phyloP scores from a whole-genome alignment of 53 echinoderm and acorn worm species.

The Pentamera pediparva region DNA sequence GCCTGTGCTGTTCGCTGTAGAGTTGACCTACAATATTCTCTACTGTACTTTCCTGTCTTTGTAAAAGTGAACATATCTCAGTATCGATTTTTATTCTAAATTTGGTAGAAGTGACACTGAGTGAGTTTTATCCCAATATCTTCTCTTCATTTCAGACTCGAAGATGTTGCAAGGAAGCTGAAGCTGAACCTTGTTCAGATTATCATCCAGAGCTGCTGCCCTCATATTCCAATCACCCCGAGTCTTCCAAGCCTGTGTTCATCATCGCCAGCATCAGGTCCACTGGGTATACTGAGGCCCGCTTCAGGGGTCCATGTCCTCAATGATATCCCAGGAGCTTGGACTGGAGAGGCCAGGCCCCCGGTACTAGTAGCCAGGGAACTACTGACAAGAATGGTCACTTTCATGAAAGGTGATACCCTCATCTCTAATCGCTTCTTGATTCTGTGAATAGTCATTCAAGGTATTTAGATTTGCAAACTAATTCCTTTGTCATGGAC shows the following conservation, averaged over 20 bases:
- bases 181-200: conserved; percentile 81
- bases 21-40: no score
- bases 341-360: conserved; percentile 39
- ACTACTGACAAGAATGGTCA: conserved; percentile 64
- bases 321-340: conserved; percentile 51
- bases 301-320: conserved; percentile 42
- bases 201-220: conserved; percentile 88
- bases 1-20: no score
- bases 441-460: background rate
- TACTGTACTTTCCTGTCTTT: no score
- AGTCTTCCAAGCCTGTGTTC: background rate
- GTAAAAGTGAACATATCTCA: no score
- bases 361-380: conserved; percentile 65
- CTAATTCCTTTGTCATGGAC: background rate
- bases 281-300: background rate
- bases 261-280: background rate
- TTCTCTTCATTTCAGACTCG: conserved; percentile 48
- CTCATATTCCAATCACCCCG: conserved; percentile 54
- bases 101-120: background rate
- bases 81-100: background rate
- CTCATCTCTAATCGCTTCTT: background rate
- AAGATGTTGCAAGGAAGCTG: conserved; percentile 75
- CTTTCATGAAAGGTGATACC: conserved; percentile 77
- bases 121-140: background rate
- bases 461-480: background rate